These are phyloP conservation scores for Lithobates sylvaticus DNA, from an alignment of 2,797 vertebrate genomes.

Conservation along the genomic window DNA sequence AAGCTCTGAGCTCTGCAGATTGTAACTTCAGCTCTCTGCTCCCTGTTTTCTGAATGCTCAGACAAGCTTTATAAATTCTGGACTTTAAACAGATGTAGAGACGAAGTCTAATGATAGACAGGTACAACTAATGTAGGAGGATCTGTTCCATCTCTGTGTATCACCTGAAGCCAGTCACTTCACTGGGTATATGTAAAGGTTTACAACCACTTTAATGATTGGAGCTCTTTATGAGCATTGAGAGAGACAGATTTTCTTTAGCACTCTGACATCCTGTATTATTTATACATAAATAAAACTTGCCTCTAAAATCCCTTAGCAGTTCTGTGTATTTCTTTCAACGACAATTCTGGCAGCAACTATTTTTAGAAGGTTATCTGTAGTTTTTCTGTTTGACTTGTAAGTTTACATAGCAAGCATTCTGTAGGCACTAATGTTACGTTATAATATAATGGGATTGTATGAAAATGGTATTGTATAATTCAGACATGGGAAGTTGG, in stretches of 20 bases:
- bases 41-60: too few species aligned
- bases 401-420: constrained; percentile 68
- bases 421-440: constrained; percentile 64
- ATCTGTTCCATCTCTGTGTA: too few species aligned
- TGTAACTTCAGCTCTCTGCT: too few species aligned
- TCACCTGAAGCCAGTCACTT: too few species aligned
- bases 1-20: too few species aligned
- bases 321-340: constrained; percentile 3
- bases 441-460: constrained; percentile 69
- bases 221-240: too few species aligned
- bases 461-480: constrained; percentile 65
- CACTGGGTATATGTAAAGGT: too few species aligned
- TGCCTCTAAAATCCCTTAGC: constrained; percentile 2
- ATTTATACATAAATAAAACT: not conserved
- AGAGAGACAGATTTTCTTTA: not conserved
- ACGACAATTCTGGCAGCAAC: constrained; percentile 64
- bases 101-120: too few species aligned
- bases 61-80: too few species aligned
- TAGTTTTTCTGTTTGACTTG: constrained; percentile 64
- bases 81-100: too few species aligned
- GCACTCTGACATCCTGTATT: not conserved
- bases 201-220: not conserved
- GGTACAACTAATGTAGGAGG: too few species aligned
- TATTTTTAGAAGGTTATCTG: constrained; percentile 68
- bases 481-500: constrained; percentile 76